Base-by-base conservation (phyloP, 2,113 vertebrate species). In the Synchiropus splendidus region DNA sequence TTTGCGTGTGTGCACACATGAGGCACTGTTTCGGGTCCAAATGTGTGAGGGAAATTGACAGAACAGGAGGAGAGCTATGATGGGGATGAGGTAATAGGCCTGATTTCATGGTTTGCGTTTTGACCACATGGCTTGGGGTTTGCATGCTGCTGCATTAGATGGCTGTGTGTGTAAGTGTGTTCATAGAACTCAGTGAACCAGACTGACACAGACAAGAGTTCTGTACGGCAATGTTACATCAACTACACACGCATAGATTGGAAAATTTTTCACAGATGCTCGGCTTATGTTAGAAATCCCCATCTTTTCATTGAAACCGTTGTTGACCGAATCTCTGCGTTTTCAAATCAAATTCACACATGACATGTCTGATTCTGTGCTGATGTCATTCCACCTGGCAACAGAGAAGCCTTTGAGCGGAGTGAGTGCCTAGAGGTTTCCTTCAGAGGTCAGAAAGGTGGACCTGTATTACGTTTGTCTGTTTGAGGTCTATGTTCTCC, bases 61-160 rank as follows among this genome's bases (percentile, higher is more conserved):
- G 51, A 75, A 69, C 30, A 60, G n/a, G 56, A 72, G 17, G 34
- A 54, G 64, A 48, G 60, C 53, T 54, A 15, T 70, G 48, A 54
- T 57, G 51, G 66, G 44, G 68, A 58, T 78, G 78, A 80, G 65
- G 75, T 78, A 64, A 76, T 67, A 54, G 52, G 52, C 48, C 42
- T 67, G 36, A 49, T 66, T 70, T 48, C 50, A 43, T 59, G 27
- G 4, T 27, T 27, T 27, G 21, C 8, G 21, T 27, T 27, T 27
- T 8, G 4, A 27, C 21, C 21, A 27, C 21, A 27, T 27, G 21
- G 21, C 21, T 27, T 4, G 21, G 54, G 46, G 35, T 39, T 2
- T 45, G 45, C 48, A 18, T 33, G 3, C 17, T 17, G 37, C 27
- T 42, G 34, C 9, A 12, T 14, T 18, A 27, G n/a, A 14, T 15